phyloP scores from a whole-genome alignment of 1,140 invertebrate species.

The Meloidogyne exigua region DNA sequence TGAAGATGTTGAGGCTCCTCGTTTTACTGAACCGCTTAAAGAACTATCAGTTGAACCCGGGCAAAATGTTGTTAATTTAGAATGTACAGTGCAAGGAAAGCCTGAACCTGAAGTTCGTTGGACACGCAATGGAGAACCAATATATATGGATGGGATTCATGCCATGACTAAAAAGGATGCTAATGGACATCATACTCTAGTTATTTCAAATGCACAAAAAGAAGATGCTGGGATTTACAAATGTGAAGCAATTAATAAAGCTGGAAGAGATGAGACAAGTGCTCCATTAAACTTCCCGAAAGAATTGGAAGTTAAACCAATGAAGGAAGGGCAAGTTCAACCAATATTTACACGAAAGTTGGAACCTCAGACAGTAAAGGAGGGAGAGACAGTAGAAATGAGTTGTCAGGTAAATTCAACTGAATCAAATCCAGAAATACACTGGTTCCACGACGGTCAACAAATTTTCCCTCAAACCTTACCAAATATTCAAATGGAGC shows the following conservation, averaged over 20 bases:
- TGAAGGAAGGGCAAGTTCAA: slow-evolving; percentile 28
- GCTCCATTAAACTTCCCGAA: slow-evolving; percentile 53
- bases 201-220: slow-evolving; percentile 71
- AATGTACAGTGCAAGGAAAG: slow-evolving; percentile 69
- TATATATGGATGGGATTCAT: slow-evolving; percentile 69
- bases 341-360: slow-evolving; percentile 56
- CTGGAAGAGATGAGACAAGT: slow-evolving; percentile 44
- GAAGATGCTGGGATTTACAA: slow-evolving; percentile 72
- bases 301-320: slow-evolving; percentile 38
- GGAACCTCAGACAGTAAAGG: slow-evolving; percentile 44
- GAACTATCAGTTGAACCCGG: slow-evolving; percentile 40
- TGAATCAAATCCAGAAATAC: slow-evolving; percentile 57
- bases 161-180: slow-evolving; percentile 67
- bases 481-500: slow-evolving; percentile 46
- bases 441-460: slow-evolving; percentile 55
- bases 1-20: slow-evolving; percentile 42
- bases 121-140: slow-evolving; percentile 74
- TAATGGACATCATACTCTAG: slow-evolving; percentile 76
- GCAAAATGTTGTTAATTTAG: slow-evolving; percentile 59
- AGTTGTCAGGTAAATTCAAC: slow-evolving; percentile 36
- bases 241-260: slow-evolving; percentile 52
- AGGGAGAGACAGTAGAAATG: slow-evolving; percentile 54
- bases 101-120: slow-evolving; percentile 78
- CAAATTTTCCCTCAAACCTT: slow-evolving; percentile 39
- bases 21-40: slow-evolving; percentile 49